A percentile compares a stretch with the other conserved stretches of the same genome.
Conservation (phyloP, 2,797 vertebrate genomes). For the Paramormyrops hopkinsi region DNA sequence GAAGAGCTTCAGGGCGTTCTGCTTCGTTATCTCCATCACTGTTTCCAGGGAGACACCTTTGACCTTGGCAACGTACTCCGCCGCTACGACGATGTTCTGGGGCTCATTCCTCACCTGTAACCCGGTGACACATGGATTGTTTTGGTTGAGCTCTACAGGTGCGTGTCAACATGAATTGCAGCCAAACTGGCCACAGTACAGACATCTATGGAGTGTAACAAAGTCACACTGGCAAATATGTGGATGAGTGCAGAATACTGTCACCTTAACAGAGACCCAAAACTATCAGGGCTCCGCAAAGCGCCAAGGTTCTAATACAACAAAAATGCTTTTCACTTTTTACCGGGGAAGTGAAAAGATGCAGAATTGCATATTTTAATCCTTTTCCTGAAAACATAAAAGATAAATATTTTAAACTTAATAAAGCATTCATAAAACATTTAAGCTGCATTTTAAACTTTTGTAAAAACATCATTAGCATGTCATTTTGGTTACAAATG, state of each 20-base stretch:
- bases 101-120: constrained; percentile 91
- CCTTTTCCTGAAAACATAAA: neutral
- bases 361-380: neutral
- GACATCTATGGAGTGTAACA: neutral
- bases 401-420: neutral
- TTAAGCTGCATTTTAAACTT: neutral
- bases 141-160: neutral
- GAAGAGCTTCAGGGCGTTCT: constrained; percentile 81
- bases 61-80: constrained; percentile 79
- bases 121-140: no score
- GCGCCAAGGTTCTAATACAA: neutral
- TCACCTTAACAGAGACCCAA: neutral
- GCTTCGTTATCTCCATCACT: constrained; percentile 76
- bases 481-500: neutral
- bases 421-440: neutral
- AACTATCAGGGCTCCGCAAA: neutral
- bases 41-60: constrained; percentile 81
- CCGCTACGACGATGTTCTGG: constrained; percentile 73
- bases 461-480: neutral
- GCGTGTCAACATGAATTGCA: neutral
- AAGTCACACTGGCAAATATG: neutral
- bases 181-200: neutral
- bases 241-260: neutral
- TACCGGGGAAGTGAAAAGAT: neutral
- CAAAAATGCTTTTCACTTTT: neutral